Base-by-base conservation (phyloP, 2,113 vertebrate genomes). In the Nothocercus nigrocapillus region DNA sequence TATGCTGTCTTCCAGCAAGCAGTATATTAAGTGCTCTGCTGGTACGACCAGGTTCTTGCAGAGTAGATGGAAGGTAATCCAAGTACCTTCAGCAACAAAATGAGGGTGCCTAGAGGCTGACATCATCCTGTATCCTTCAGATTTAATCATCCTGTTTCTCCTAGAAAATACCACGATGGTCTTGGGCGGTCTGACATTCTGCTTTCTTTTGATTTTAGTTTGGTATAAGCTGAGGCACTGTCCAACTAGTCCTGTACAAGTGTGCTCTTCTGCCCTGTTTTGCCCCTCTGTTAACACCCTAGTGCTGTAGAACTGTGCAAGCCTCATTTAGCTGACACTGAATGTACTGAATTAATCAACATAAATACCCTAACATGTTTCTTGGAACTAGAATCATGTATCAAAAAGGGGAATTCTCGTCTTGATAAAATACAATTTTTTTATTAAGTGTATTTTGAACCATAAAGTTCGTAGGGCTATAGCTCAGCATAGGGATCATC, bases 341-440 rank as follows among this genome's bases (percentile, higher is more conserved):
- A 4, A 1, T 44, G 64, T 51, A 30, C 9, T 58, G 67, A 66
- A 75, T 32, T 69, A 85, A 32, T 20, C 78, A 12, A 58, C 36
- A 12, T 5, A 17, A 24, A 76, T 28, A 51, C 10, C 68, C 3
- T 22, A 63, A 13, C 0, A 2, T 72, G 32, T 18, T 76, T 30
- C 11, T 32, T 12, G 13, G 64, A n/a, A 51, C 9, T 51, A 75
- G 66, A 61, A 84, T 79, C 1, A 2, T 0, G 1, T 42, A 32
- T 19, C 5, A 82, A 61, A 87, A 67, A 25, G 4, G 25, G 32
- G 5, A 59, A 15, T 89, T 84, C 5, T 1, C 9, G 12, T n/a
- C 19, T 69, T 76, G 16, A 17, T 2, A 2, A 82, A 70, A 56
- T 11, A 9, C 2, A 0, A 0, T 3, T 6, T 38, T 79, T 90